Base-by-base conservation (phyloP, 1,140 invertebrate genomes). In the Dolichoris vasculosae region DNA sequence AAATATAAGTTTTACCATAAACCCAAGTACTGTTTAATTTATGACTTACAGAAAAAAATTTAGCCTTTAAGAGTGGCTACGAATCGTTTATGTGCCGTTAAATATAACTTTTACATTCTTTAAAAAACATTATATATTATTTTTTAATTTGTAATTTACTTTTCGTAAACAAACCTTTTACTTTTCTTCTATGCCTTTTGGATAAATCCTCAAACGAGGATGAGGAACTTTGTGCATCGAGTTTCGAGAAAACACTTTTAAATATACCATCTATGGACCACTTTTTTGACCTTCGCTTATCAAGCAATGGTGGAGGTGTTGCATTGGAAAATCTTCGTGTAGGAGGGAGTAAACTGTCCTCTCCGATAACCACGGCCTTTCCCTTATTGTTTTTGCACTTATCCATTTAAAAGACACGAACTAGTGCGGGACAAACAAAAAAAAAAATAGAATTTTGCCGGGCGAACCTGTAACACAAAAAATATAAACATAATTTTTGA, bases 221-320 rank as follows among this genome's bases (percentile, higher is more conserved):
- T 32, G 85, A 82, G 63, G 95, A 95, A 43, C 94, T 94, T 55
- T 93, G 94, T 46, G 93, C 94, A 76, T 94, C 94, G 79, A 93
- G 94, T 83, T 94, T 94, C 23, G 90, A 91, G n/a, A 94, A 92
- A 87, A 95, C 95, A 91, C 95, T 95, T 91, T 95, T 96, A 87
- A 96, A 96, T 2, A 97, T 93, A 87, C 95, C 95, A 30, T 96
- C 96, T 9, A 96, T 94, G 0, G 95, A 95, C 96, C 96, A 96
- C 92, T 96, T 96, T 90, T 96, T 96, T 76, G 95, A 91, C 84
- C 93, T 94, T 86, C 94, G 94, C 40, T 88, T 88, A 40, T 87
- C 88, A 17, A 73, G 43, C 38, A 67, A 46, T 3, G 63, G 30
- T 48, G 67, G 63, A 23, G 71, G 32, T 4, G 35, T 38, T 48